Conservation (phyloP, 2,888 invertebrate species). For the Phrixothrix hirtus region DNA sequence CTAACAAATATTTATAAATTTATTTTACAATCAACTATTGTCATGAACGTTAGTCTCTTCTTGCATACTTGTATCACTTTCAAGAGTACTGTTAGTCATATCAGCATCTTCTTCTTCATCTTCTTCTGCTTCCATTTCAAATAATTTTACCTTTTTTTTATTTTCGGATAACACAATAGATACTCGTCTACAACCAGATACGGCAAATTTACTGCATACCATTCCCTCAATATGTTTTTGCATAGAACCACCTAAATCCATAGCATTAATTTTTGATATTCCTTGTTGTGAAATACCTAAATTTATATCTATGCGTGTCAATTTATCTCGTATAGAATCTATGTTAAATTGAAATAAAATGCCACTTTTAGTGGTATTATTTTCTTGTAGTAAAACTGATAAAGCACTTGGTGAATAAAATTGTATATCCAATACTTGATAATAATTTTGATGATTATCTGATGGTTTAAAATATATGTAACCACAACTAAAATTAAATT, state of each 20-base stretch:
- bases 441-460: conserved; percentile 50
- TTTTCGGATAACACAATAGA: conserved; percentile 83
- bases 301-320: conserved; percentile 36
- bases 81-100: conserved; percentile 45
- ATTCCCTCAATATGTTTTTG: conserved; percentile 69
- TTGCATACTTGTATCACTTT: conserved; percentile 38
- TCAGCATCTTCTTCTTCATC: conserved; percentile 81
- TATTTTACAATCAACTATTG: conserved; percentile 26
- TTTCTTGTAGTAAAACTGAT: conserved; percentile 70
- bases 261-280: conserved; percentile 60
- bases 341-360: conserved; percentile 45
- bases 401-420: conserved; percentile 75
- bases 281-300: conserved; percentile 44
- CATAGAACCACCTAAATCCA: conserved; percentile 59
- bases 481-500: conserved; percentile 57
- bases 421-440: conserved; percentile 69
- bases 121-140: conserved; percentile 92
- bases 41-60: too few relatives aligned
- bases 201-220: conserved; percentile 72
- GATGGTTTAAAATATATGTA: conserved; percentile 61
- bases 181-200: conserved; percentile 83
- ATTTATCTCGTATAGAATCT: conserved; percentile 46
- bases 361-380: conserved; percentile 46
- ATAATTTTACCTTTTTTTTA: conserved; percentile 77
- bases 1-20: neutral